These are phyloP conservation scores for Drosophila nigrodunni DNA, from an alignment of 1,140 invertebrate genomes.

Conservation along the genomic window DNA sequence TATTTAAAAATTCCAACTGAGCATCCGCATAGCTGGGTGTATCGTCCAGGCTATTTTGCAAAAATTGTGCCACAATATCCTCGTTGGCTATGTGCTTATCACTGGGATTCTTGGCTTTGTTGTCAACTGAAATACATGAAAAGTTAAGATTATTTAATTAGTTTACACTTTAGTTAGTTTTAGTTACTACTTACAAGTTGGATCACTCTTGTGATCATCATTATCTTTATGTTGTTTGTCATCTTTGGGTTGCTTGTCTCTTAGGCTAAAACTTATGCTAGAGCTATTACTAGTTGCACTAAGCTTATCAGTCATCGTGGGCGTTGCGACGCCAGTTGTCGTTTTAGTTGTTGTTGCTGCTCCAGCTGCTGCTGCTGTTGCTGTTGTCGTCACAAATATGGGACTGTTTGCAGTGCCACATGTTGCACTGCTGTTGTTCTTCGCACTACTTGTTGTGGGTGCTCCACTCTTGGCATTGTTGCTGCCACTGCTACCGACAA, in stretches of 20 bases:
- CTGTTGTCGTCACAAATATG: conserved; percentile 1
- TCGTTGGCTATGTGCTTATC: conserved; percentile 57
- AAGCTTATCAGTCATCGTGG: conserved; percentile 75
- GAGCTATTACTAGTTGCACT: conserved; percentile 81
- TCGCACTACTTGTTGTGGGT: conserved; percentile 11
- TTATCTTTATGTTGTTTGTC: conserved; percentile 36
- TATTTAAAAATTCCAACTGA: conserved; percentile 74
- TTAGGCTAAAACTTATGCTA: conserved; percentile 77
- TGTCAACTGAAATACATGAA: conserved; percentile 28
- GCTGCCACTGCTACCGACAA: background rate
- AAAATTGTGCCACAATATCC: conserved; percentile 74
- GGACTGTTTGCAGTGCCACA: conserved; percentile 1
- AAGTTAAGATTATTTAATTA: background rate
- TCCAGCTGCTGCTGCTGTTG: conserved; percentile 29
- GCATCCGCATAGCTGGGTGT: conserved; percentile 25
- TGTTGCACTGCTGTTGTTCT: conserved; percentile 14
- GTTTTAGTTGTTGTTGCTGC: conserved; percentile 40
- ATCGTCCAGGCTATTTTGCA: conserved; percentile 46
- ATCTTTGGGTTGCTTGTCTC: conserved; percentile 63
- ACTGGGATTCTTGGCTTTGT: conserved; percentile 30
- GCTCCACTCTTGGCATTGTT: conserved; percentile 31
- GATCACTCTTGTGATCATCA: background rate
- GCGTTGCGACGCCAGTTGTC: conserved; percentile 45
- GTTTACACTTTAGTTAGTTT: background rate
- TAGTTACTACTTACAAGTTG: background rate